phyloP scores from a whole-genome alignment of 2,113 vertebrate species.

The Eupsittula cactorum region DNA sequence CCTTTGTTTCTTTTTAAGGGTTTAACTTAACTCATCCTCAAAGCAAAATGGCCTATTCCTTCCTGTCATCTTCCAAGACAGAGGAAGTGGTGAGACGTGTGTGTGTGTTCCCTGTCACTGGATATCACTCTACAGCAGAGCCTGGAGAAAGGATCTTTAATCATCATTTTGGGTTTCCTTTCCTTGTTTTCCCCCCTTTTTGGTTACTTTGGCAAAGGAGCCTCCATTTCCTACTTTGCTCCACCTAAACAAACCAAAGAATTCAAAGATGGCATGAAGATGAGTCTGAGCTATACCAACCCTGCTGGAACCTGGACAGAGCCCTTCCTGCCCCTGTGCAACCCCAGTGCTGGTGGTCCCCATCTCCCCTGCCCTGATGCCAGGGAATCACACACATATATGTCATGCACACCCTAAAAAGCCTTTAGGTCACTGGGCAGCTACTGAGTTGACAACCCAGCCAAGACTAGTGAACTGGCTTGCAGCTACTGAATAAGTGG shows the following conservation, averaged over 20 bases:
- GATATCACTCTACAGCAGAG: background rate
- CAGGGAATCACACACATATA: rapidly evolving
- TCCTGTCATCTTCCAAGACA: slow-evolving; percentile 44
- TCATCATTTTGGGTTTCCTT: slow-evolving; percentile 14
- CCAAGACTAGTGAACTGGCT: background rate
- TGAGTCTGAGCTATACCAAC: background rate
- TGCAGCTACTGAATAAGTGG: background rate
- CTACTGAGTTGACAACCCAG: background rate
- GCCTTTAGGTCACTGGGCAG: background rate
- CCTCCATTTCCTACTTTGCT: slow-evolving; percentile 12
- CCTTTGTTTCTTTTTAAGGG: slow-evolving; percentile 33
- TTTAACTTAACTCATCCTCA: slow-evolving; percentile 43
- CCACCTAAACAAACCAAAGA: background rate
- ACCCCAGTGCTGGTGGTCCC: no score
- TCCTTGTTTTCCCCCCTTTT: background rate
- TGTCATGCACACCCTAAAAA: background rate
- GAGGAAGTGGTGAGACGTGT: background rate
- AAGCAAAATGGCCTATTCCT: slow-evolving; percentile 8
- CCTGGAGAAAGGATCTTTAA: slow-evolving; percentile 4
- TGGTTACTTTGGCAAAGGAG: background rate
- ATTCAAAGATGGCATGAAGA: background rate
- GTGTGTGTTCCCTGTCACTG: background rate
- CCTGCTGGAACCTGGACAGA: background rate
- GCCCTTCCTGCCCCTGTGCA: background rate
- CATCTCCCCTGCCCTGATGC: background rate